Conservation (phyloP, 2,888 invertebrate species). For the Myopa tessellatipennis region DNA sequence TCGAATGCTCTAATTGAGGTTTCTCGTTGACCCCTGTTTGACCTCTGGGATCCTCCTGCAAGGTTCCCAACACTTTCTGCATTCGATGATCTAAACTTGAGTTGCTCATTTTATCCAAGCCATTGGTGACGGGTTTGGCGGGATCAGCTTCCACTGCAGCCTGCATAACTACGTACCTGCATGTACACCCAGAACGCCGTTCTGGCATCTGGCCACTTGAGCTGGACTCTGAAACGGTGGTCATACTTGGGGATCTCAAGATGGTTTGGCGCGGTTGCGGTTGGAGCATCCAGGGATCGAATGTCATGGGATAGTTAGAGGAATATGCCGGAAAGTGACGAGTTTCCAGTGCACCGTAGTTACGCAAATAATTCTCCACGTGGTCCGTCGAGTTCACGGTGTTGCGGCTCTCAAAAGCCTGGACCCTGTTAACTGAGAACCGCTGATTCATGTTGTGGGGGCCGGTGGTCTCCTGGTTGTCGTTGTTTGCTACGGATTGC, state of each 20-base stretch:
- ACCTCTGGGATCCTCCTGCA: constrained; percentile 45
- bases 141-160: constrained; percentile 29
- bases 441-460: background rate
- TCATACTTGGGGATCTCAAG: constrained; percentile 43
- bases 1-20: constrained; percentile 29
- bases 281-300: constrained; percentile 19
- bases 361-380: constrained; percentile 45
- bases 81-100: constrained; percentile 47
- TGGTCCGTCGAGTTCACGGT: constrained; percentile 34
- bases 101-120: constrained; percentile 35
- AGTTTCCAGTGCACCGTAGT: constrained; percentile 40
- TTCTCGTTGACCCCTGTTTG: constrained; percentile 29
- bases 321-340: constrained; percentile 42
- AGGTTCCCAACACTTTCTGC: constrained; percentile 49
- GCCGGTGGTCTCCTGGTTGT: background rate
- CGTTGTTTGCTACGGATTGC: constrained; percentile 17
- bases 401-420: constrained; percentile 43
- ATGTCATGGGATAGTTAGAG: constrained; percentile 17
- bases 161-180: constrained; percentile 45
- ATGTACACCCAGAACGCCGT: background rate
- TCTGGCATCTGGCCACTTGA: constrained; percentile 23
- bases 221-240: constrained; percentile 48
- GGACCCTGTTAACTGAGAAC: constrained; percentile 39
- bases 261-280: constrained; percentile 27
- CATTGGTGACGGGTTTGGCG: background rate